Base-by-base conservation (phyloP, 2,797 vertebrate species). In the Smutsia temminckii region DNA sequence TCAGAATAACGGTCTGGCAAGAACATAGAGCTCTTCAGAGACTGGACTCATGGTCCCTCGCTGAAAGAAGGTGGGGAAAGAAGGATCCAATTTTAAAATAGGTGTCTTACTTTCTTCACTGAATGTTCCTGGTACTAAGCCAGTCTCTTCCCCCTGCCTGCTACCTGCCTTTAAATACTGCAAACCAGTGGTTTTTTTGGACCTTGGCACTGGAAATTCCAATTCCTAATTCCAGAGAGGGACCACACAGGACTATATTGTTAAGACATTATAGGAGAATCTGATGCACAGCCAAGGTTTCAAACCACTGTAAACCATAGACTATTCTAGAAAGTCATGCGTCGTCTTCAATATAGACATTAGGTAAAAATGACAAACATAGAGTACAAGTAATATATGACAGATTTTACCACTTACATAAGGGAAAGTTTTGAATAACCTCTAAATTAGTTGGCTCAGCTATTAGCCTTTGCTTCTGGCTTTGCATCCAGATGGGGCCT, bases 91-190 rank as follows among this genome's bases (percentile, higher is more conserved):
- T 91, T 96, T 94, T 92, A 96, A 81, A 93, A 77, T 6, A 91
- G 51, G 59, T 83, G 72, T 91, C 85, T 93, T 20, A 14, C 34
- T 37, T 78, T 79, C 79, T 84, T 89, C 69, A 68, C 75, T 57
- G 74, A 77, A 93, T 83, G 96, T 97, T 97, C 96, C 97, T 97
- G 92, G 95, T 85, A 1, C 10, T 6, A 63, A 87, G 96, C 94
- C 95, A 97, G 61, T 25, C 85, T 66, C 64, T 85, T 89, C 63
- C 89, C 69, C 37, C 17, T 40, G 68, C 72, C 87, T 92, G 59
- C 64, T 95, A 93, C 85, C 92, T 96, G 61, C n/a, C 59, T 92
- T 81, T 86, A 42, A 91, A 91, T 94, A 84, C 63, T 86, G n/a
- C 14, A 86, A 51, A 71, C 64, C 29, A n/a, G 42, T 68, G 55